Evolutionary conservation across 1,140 invertebrate genomes (phyloP), one percentile per base, ranked within the genome.

Genomic region (Hetaerina americana): DNA sequence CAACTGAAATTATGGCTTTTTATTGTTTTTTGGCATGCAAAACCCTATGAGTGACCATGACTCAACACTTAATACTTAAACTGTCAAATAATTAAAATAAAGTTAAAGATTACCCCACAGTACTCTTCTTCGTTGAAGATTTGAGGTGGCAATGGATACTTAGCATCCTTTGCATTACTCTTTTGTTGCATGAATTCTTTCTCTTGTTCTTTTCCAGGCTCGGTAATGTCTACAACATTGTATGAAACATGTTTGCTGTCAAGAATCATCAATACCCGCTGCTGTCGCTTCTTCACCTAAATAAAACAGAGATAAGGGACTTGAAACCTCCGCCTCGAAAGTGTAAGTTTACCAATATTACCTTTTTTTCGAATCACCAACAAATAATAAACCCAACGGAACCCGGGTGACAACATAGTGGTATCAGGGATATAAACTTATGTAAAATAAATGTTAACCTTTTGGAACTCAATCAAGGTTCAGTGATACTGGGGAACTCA

Each of bases 101-200:
- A n/a, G n/a, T n/a, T n/a, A n/a, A n/a, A n/a, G n/a, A n/a, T 86
- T 86, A 96, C 94, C 77, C 95, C 95, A 80, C 94, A 96, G 79
- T 97, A 97, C 73, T 92, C 87, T 28, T 91, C 89, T 73, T 94
- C 94, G 78, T 94, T 94, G 79, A 97, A 98, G 75, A 98, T 87
- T 82, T 98, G 96, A 70, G 96, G 96, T 69, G 95, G 94, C 75
- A 96, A 81, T 26, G 93, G 88, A 74, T 88, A 85, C 78, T 88
- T 88, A 27, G 84, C 88, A 27, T 90, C 89, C 78, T 88, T 90
- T 69, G 89, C 86, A 75, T 89, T 94, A 72, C 91, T 89, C 79
- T 95, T 92, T 75, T 87, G 87, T 81, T 95, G 91, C 94, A 98
- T 97, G 78, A 93, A 93, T 76, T 95, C 92, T 81, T 94, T 94